Conservation (phyloP, 2,888 invertebrate genomes). For the Spilarctia lutea region DNA sequence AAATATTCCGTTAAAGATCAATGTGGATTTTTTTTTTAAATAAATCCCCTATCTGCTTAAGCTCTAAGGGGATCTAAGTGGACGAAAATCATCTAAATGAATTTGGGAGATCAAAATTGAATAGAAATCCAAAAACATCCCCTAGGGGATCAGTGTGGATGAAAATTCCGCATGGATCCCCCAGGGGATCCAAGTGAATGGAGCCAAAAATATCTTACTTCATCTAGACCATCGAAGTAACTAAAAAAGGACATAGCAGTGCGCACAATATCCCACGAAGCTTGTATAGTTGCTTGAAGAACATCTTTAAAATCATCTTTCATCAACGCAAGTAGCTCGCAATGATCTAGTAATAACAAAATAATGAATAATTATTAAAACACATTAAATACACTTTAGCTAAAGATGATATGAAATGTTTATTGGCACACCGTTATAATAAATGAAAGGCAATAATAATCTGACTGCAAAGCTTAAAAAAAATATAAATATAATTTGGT, state of each 20-base stretch:
- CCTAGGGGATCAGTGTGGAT: no score
- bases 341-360: constrained; percentile 68
- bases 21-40: no score
- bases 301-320: constrained; percentile 88
- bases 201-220: constrained; percentile 61
- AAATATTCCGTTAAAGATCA: no score
- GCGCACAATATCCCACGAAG: constrained; percentile 88
- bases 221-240: constrained; percentile 88
- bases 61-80: no score
- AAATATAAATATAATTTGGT: not conserved
- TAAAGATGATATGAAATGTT: not conserved
- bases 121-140: no score
- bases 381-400: not conserved
- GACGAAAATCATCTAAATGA: no score
- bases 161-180: no score
- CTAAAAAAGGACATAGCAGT: constrained; percentile 87
- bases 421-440: not conserved
- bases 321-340: constrained; percentile 88
- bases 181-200: no score
- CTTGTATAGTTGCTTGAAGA: constrained; percentile 85
- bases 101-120: no score
- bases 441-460: not conserved
- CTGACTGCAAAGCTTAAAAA: not conserved
- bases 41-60: no score
- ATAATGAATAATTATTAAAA: not conserved